Evolutionary conservation across 2,113 vertebrate species (phyloP), one percentile per base, ranked within the genome.

Genomic region (Eurystomus gularis): DNA sequence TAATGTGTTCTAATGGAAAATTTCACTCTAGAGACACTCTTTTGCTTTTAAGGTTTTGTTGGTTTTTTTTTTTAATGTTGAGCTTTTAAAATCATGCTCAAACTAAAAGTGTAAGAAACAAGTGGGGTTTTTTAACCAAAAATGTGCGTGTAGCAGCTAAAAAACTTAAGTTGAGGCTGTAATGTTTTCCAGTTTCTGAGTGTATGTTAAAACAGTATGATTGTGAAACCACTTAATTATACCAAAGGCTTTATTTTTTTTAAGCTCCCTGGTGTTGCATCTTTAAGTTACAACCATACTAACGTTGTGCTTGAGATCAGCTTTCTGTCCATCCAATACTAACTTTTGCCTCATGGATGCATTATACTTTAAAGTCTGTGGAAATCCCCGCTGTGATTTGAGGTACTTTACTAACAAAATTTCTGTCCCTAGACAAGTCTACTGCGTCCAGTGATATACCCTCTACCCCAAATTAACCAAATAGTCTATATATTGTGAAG

Each of bases 1-100:
- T 98, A 96, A 98, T 98, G 94, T 77, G 70, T 97, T 95, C 91
- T 98, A 98, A 98, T 98, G 98, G 98, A 98, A 98, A 96, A 86
- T 91, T 96, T 97, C 90, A 97, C 97, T 95, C 93, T 78, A 86
- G 96, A 98, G 97, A 96, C 95, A 95, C 55, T 61, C 77, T 96
- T 84, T 96, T 92, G 93, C 97, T 96, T 97, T 97, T 97, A 97
- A 95, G 66, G 70, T 77, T 71, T n/a, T n/a, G n/a, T n/a, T n/a
- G 29, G 44, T 86, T 49, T 60, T 8, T 88, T 95, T 72, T 88
- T 92, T 33, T 49, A 97, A 54, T 79, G 79, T 89, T 93, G 88
- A 93, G 94, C 78, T 97, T 96, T 82, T 95, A 42, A 62, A 92
- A 57, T 84, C 52, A 68, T 86, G 87, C 37, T 96, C 40, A 4